phyloP scores from a whole-genome alignment of 2,113 vertebrate species.

The Oplegnathus fasciatus region DNA sequence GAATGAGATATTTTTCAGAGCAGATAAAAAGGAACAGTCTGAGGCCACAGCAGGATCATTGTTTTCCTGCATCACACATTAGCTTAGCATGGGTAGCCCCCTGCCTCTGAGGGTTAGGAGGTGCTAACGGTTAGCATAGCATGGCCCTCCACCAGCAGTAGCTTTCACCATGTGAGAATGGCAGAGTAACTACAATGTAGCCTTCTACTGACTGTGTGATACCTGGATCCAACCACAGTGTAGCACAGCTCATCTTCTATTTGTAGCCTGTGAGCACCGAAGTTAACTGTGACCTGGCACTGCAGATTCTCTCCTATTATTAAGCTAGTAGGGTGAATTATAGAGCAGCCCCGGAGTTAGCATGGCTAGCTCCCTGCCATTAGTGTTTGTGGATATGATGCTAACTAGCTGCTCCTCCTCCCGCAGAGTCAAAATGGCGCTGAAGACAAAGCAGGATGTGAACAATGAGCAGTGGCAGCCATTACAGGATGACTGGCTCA shows the following conservation, averaged over 20 bases:
- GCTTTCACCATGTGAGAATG: background rate
- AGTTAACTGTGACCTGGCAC: background rate
- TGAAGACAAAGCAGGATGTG: constrained; percentile 86
- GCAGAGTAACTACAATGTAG: background rate
- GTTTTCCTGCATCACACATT: constrained; percentile 14
- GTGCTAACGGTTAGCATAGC: constrained; percentile 33
- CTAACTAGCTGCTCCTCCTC: constrained; percentile 44
- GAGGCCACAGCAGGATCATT: background rate
- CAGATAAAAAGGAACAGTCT: constrained; percentile 18
- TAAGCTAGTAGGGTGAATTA: background rate
- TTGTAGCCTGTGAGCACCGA: background rate
- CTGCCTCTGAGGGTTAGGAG: background rate
- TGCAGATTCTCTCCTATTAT: background rate
- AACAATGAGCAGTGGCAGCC: constrained; percentile 88
- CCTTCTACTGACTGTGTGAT: background rate
- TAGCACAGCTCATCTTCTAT: background rate
- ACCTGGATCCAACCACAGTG: background rate
- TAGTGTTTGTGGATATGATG: constrained; percentile 1
- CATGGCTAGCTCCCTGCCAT: constrained; percentile 39
- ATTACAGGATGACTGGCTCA: constrained; percentile 82
- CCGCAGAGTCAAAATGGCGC: constrained; percentile 90
- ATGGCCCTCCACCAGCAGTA: background rate
- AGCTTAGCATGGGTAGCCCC: constrained; percentile 29
- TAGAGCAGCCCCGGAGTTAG: constrained; percentile 10
- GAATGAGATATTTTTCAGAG: constrained; percentile 18